Percentiles rank a stretch among this genome's conserved stretches.
These are phyloP conservation scores for Nomada fabriciana DNA, from an alignment of 2,888 invertebrate species.

Conservation along the genomic window DNA sequence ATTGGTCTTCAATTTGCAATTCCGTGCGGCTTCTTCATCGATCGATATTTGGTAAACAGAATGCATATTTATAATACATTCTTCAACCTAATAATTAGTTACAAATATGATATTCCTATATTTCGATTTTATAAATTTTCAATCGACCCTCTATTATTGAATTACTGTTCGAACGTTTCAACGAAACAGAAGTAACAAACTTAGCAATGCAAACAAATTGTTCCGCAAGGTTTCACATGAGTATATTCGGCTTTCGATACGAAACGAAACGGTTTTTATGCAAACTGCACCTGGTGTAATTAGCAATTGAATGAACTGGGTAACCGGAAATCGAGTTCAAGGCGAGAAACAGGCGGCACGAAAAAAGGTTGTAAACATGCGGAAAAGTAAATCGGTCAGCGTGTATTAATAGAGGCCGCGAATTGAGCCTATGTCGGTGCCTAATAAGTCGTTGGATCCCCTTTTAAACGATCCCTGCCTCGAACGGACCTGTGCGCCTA, in stretches of 20 bases:
- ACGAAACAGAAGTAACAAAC: no score
- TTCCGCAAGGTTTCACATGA: background rate
- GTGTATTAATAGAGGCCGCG: conserved; percentile 70
- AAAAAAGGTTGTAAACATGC: conserved; percentile 37
- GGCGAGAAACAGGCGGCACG: conserved; percentile 16
- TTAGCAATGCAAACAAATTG: background rate
- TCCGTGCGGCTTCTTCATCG: conserved; percentile 15
- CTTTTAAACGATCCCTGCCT: conserved; percentile 66
- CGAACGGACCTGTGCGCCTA: conserved; percentile 71
- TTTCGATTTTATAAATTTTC: background rate
- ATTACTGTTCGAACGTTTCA: background rate
- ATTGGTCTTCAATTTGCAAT: conserved; percentile 47
- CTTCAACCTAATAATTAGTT: background rate
- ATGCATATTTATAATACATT: background rate
- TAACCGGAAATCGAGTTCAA: conserved; percentile 22
- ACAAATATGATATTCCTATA: background rate
- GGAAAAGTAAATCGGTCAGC: conserved; percentile 47
- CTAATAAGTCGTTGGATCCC: conserved; percentile 79
- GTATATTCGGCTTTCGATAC: background rate
- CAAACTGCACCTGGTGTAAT: background rate
- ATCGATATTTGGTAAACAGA: background rate
- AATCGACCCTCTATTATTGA: background rate
- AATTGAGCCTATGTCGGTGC: conserved; percentile 76
- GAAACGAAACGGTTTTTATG: background rate
- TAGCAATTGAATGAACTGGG: conserved; percentile 23